Conservation (phyloP, 1,140 invertebrate genomes). For the Nomia melanderi region DNA sequence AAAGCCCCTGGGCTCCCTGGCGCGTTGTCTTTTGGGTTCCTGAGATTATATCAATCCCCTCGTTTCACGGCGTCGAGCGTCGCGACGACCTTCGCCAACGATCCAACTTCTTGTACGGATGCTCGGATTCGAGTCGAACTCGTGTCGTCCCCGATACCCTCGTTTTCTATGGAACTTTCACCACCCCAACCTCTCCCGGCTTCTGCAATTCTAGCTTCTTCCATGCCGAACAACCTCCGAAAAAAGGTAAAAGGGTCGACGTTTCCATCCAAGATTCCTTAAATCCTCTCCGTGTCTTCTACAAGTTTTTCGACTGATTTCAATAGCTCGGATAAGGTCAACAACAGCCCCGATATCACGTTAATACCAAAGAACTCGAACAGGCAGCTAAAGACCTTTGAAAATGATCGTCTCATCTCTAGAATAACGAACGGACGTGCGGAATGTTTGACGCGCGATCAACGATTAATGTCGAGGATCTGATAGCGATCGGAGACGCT, state of each 20-base stretch:
- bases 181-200: background rate
- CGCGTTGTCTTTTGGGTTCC: conserved; percentile 55
- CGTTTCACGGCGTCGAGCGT: conserved; percentile 36
- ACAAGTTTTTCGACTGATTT: background rate
- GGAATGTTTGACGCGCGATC: background rate
- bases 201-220: too few species aligned
- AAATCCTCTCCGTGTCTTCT: background rate
- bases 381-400: background rate
- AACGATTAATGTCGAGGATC: conserved; percentile 15
- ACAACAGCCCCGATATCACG: background rate
- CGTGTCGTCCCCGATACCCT: background rate
- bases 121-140: background rate
- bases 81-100: conserved; percentile 22
- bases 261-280: background rate
- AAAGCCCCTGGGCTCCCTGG: conserved; percentile 5
- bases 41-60: conserved; percentile 71
- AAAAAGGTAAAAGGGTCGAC: conserved; percentile 11
- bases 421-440: conserved; percentile 3
- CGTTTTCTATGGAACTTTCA: background rate
- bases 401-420: background rate
- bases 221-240: background rate
- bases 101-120: background rate
- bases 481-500: background rate
- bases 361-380: conserved; percentile 2
- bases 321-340: background rate